Conservation (phyloP, 2,888 invertebrate genomes). For the Nezara viridula region DNA sequence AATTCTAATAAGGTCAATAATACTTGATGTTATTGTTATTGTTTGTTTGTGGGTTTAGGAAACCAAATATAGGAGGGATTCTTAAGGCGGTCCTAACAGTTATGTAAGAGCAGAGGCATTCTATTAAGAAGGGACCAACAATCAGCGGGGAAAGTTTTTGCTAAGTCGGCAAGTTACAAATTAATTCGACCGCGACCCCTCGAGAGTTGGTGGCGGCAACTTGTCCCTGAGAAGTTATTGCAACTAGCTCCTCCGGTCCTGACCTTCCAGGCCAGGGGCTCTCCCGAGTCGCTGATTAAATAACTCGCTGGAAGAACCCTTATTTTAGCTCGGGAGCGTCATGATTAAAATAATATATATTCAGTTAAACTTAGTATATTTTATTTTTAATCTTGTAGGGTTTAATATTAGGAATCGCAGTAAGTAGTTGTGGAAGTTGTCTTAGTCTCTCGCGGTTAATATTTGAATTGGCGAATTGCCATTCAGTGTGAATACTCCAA, state of each 20-base stretch:
- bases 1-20: neutral
- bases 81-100: neutral
- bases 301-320: neutral
- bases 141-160: slow-evolving; percentile 39
- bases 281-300: neutral
- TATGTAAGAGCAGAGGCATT: neutral
- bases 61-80: neutral
- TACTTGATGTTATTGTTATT: too few relatives aligned
- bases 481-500: neutral
- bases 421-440: neutral
- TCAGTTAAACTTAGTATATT: neutral
- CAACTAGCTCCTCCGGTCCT: neutral
- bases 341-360: neutral
- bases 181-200: slow-evolving; percentile 51
- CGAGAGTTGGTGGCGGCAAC: slow-evolving; percentile 27
- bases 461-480: neutral
- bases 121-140: slow-evolving; percentile 19
- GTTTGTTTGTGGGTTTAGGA: neutral
- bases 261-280: neutral
- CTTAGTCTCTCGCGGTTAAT: neutral
- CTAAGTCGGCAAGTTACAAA: slow-evolving; percentile 51
- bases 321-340: neutral
- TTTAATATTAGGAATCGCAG: neutral
- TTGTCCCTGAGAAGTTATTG: slow-evolving; percentile 29
- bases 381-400: neutral